phyloP scores from a whole-genome alignment of 1,140 invertebrate species.

The Diorhabda sublineata region DNA sequence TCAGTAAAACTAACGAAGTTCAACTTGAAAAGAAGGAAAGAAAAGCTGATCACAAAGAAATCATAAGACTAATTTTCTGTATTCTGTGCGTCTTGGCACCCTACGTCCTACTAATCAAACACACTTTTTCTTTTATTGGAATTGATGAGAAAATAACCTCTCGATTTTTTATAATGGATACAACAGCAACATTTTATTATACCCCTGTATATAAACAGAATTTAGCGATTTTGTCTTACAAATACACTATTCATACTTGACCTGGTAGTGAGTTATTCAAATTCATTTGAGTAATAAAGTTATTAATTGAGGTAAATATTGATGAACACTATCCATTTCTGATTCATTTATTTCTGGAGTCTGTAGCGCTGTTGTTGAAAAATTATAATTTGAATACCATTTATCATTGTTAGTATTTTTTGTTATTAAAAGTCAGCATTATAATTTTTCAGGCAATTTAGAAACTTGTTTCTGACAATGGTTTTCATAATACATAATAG shows the following conservation, averaged over 20 bases:
- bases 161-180: background rate
- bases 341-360: background rate
- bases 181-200: no score
- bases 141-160: background rate
- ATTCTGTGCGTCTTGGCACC: no score
- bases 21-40: no score
- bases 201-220: no score
- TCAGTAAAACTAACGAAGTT: no score
- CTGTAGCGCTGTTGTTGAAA: background rate
- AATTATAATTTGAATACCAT: background rate
- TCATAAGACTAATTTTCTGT: no score
- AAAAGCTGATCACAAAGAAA: no score
- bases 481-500: no score
- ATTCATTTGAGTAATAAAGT: background rate
- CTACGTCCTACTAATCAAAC: no score
- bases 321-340: background rate
- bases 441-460: background rate
- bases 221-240: no score
- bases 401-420: background rate
- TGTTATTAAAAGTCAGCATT: background rate
- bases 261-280: background rate
- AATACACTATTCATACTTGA: background rate
- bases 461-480: no score
- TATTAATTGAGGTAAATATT: background rate
- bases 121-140: no score